Percentiles rank a stretch among this genome's conserved stretches.
phyloP scores from a whole-genome alignment of 2,888 invertebrate species.

The Lithophane semibrunnea region DNA sequence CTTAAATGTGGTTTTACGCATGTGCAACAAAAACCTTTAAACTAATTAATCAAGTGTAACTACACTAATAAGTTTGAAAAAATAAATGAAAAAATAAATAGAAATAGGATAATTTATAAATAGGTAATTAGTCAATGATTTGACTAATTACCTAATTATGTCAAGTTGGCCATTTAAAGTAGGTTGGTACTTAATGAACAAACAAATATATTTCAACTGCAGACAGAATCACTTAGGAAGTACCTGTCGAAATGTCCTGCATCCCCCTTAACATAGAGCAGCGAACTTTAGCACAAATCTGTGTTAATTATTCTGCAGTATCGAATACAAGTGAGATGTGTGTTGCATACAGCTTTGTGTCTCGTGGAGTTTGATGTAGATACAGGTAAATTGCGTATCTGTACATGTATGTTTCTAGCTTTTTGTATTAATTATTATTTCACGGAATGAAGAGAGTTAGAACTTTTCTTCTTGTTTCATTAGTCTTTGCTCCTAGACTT shows the following conservation, averaged over 20 bases:
- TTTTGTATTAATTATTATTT: no score
- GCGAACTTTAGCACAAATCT: constrained; percentile 35
- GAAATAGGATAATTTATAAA: no score
- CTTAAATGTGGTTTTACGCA: not conserved
- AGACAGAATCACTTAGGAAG: constrained; percentile 24
- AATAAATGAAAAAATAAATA: no score
- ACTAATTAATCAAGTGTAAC: no score
- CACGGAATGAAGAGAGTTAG: no score
- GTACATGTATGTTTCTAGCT: no score
- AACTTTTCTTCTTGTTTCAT: no score
- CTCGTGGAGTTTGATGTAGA: constrained; percentile 13
- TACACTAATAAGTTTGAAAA: no score
- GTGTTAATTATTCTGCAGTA: constrained; percentile 60
- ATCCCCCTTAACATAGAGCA: not conserved
- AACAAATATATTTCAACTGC: not conserved
- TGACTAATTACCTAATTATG: not conserved
- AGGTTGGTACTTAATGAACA: not conserved
- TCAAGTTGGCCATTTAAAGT: no score
- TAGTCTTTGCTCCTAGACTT: no score
- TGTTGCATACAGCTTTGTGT: constrained; percentile 26
- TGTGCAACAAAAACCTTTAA: not conserved
- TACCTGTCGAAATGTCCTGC: constrained; percentile 12
- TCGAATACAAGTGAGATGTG: constrained; percentile 46
- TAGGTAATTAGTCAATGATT: not conserved
- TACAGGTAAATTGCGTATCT: constrained; percentile 2